Evolutionary conservation across 2,888 invertebrate genomes (phyloP), one percentile per base, ranked within the genome.

Genomic region (Rotaria macrura): DNA sequence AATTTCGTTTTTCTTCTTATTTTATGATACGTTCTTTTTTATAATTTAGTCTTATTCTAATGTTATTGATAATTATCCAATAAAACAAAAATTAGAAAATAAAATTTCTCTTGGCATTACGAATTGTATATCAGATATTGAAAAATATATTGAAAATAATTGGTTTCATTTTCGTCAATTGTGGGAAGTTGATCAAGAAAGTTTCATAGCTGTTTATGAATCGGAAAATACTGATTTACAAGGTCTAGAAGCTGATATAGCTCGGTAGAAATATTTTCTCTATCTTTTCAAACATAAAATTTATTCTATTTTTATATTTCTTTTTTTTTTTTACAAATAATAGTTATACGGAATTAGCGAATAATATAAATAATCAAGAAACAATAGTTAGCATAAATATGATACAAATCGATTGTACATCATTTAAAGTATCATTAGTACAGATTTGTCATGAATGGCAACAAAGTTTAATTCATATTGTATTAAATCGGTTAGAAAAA

Each of bases 371-470:
- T 89, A 93, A 94, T 87, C 94, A 94, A 90, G 95, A 95, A 89
- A 94, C 94, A 2, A 92, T 94, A 47, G 93, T 93, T 85, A 93
- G 93, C 89, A 94, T 95, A 3, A 93, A 95, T 89, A 96, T 96
- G 89, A 92, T 95, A 47, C 93, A 94, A 79, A 92, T 96, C 29
- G 94, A 95, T 91, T 94, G 94, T 83, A 93, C 93, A 87, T 93
- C 93, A 85, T 90, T 96, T 87, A 96, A 96, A 90, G 93, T 93
- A 88, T 92, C 94, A 0, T 93, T 96, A 84, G 93, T 95, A 85
- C 93, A 93, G 9, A 94, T 94, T 89, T 95, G 95, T 88, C 92
- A 93, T 47, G 92, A 93, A 87, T 96, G 95, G 95, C 95, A 95
- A 91, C 74, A 79, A 43, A 79, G 74, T 79, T 79, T 79, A 43